Percentiles rank a stretch among this genome's conserved stretches.
Evolutionary conservation across 2,797 vertebrate genomes (phyloP).

Genomic region (Lacerta viridis): DNA sequence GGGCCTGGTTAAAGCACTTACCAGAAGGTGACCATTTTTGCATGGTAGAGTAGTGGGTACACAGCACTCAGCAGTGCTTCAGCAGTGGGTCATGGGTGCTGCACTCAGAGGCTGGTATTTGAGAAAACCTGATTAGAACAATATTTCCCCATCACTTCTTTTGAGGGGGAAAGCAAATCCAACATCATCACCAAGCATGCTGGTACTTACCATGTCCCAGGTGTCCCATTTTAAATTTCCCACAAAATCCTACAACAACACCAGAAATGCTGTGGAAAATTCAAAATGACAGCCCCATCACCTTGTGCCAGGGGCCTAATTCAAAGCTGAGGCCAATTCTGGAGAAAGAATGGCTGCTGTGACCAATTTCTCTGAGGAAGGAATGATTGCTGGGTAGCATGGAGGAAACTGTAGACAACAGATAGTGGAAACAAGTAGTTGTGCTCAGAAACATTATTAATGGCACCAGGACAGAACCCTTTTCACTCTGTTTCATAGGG

Average conservation of each 20-base stretch:
- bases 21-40: not conserved
- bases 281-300: not conserved
- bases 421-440: not conserved
- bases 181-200: not conserved
- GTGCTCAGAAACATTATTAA: not conserved
- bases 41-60: not conserved
- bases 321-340: too few relatives aligned
- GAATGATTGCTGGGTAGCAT: not conserved
- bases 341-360: too few relatives aligned
- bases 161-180: not conserved
- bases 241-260: not conserved
- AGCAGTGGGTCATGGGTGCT: too few relatives aligned
- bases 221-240: not conserved
- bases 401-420: not conserved
- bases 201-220: not conserved
- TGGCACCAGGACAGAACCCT: not conserved
- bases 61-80: too few relatives aligned
- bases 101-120: too few relatives aligned
- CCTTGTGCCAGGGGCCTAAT: not conserved
- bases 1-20: slow-evolving; percentile 2
- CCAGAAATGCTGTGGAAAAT: not conserved
- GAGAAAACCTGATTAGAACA: not conserved
- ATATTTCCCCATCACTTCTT: not conserved
- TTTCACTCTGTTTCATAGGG: not conserved
- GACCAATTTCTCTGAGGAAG: too few relatives aligned